Evolutionary conservation across 2,797 vertebrate species (phyloP).

Genomic region (Pipistrellus nathusii): DNA sequence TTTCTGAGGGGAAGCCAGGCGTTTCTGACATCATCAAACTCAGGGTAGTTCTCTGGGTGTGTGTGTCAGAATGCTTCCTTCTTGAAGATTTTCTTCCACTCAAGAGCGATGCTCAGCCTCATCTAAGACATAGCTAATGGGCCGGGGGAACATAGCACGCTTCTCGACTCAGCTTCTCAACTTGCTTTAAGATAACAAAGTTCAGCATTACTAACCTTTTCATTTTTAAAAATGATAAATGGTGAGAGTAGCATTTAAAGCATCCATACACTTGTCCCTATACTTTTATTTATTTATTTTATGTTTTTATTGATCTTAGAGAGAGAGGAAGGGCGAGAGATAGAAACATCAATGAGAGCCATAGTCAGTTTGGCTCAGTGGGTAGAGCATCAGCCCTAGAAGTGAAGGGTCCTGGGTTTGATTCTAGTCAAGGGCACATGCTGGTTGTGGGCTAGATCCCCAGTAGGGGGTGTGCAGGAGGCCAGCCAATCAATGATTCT

Average conservation of each 20-base stretch:
- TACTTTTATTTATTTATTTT: not conserved
- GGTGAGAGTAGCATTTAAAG: not conserved
- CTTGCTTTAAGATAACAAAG: not conserved
- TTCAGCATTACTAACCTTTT: not conserved
- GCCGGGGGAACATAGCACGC: not conserved
- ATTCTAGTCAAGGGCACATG: too few relatives aligned
- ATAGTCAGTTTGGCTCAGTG: too few relatives aligned
- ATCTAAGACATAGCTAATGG: not conserved
- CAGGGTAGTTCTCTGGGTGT: not conserved
- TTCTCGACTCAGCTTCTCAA: not conserved
- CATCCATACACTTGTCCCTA: not conserved
- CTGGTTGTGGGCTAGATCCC: too few relatives aligned
- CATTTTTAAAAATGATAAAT: constrained; percentile 11
- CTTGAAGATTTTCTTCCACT: not conserved
- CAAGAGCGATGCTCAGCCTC: not conserved
- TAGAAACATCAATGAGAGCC: too few relatives aligned
- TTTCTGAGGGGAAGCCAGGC: not conserved
- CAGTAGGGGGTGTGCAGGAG: too few relatives aligned
- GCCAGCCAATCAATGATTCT: too few relatives aligned
- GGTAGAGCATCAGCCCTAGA: too few relatives aligned
- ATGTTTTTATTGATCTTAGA: too few relatives aligned
- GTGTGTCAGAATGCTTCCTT: not conserved
- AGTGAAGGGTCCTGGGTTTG: too few relatives aligned
- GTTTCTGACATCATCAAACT: not conserved
- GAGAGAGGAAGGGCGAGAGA: too few relatives aligned